Base-by-base conservation (phyloP, 2,888 invertebrate species). In the Andrena haemorrhoa region DNA sequence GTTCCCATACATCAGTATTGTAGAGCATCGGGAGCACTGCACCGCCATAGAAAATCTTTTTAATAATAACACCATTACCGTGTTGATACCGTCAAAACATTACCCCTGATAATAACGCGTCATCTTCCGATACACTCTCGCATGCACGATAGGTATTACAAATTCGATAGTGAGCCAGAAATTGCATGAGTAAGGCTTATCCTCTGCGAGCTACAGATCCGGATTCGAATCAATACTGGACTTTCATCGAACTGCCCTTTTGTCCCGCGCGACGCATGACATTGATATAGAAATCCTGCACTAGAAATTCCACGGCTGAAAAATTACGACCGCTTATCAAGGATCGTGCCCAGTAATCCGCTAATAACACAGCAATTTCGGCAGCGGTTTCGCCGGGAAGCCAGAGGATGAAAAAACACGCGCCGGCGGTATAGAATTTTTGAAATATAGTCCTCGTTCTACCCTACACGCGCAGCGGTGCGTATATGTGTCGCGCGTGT, bases 391-490 rank as follows among this genome's bases (percentile, higher is more conserved):
- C 75, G 77, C 63, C 35, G 47, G 51, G 26, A 26, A 16, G 10
- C 31, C 16, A 12, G 10, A 1, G 7, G 35, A 31, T 10, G 20
- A 53, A 79, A 79, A 75, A 56, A 84, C 29, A 26, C 0, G 20
- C 53, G 33, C 63, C 61, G 60, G 23, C 49, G 56, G 68, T 74
- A 82, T 74, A 82, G 76, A 86, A 86, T 86, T 82, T 77, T 86
- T 86, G 75, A 86, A 84, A 86, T 84, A 86, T 77, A 83, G 76
- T 26, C 63, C 69, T 73, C 77, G 65, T 74, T 65, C 75, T 74
- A 69, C 53, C 64, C 61, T 56, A 29, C 68, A 23, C 65, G n/a
- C 10, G 10, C 72, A 26, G 26, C 60, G 75, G 53, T 58, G 68
- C 68, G 47, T 7, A 16, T n/a, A 47, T 29, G 35, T 23, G 65